Evolutionary conservation across 2,888 invertebrate genomes (phyloP).

Genomic region (Subacronicta megacephala): DNA sequence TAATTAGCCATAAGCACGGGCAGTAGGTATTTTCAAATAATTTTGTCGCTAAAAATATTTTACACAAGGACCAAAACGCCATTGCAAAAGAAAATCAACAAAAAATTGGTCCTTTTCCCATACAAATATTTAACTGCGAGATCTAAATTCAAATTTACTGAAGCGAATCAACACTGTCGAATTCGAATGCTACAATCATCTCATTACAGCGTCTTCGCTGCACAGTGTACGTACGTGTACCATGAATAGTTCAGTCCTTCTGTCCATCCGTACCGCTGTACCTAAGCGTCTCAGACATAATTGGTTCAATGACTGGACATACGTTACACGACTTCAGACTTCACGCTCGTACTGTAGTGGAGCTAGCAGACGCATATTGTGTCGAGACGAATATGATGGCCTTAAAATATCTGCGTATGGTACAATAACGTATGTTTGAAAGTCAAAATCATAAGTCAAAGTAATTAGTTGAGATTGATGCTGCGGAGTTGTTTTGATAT

Average conservation of each 20-base stretch:
- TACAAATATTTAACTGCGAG: background rate
- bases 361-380: slow-evolving; percentile 5
- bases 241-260: slow-evolving; percentile 50
- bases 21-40: slow-evolving; percentile 3
- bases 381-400: background rate
- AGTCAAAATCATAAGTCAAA: slow-evolving; percentile 40
- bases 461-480: slow-evolving; percentile 30
- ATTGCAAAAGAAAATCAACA: background rate
- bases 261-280: slow-evolving; percentile 40
- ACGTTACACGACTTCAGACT: slow-evolving; percentile 34
- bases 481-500: slow-evolving; percentile 13
- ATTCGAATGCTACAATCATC: slow-evolving; percentile 38
- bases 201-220: slow-evolving; percentile 30
- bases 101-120: background rate
- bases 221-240: slow-evolving; percentile 43
- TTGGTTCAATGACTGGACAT: slow-evolving; percentile 53
- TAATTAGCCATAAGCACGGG: slow-evolving; percentile 17
- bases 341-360: slow-evolving; percentile 5
- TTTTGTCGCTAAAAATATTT: background rate
- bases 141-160: slow-evolving; percentile 10
- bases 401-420: slow-evolving; percentile 20
- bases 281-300: slow-evolving; percentile 47
- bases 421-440: slow-evolving; percentile 23
- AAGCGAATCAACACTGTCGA: slow-evolving; percentile 20
- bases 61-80: background rate